A percentile compares a stretch with the other conserved stretches of the same genome.
Conservation (phyloP, 2,888 invertebrate species). For the Catotricha subobsoleta region DNA sequence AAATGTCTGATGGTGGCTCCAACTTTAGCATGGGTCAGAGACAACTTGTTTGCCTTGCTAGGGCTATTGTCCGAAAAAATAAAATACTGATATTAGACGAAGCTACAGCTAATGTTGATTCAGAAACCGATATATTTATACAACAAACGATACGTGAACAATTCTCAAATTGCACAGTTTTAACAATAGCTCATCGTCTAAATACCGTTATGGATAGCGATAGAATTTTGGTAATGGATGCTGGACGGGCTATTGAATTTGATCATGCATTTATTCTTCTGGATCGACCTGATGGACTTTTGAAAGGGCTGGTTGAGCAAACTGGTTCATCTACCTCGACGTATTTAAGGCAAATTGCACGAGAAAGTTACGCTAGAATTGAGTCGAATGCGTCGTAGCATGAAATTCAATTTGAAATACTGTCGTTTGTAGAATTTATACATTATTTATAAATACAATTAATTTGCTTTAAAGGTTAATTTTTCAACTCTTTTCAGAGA, state of each 20-base stretch:
- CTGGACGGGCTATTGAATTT: constrained; percentile 37
- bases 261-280: constrained; percentile 55
- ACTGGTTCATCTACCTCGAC: constrained; percentile 43
- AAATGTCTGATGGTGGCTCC: constrained; percentile 51
- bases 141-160: constrained; percentile 65
- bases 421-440: too few species aligned
- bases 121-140: constrained; percentile 67
- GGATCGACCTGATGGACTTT: constrained; percentile 35
- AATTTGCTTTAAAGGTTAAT: too few species aligned
- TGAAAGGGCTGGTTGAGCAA: constrained; percentile 49
- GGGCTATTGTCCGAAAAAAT: constrained; percentile 48
- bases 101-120: constrained; percentile 83
- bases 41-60: constrained; percentile 61
- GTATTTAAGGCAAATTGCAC: constrained; percentile 37
- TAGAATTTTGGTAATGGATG: constrained; percentile 2
- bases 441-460: too few species aligned
- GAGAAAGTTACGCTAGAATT: constrained; percentile 26
- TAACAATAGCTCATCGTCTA: constrained; percentile 80
- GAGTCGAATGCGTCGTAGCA: too few species aligned
- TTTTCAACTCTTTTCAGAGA: too few species aligned
- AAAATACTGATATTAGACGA: constrained; percentile 45
- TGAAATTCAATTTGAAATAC: too few species aligned
- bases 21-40: constrained; percentile 68
- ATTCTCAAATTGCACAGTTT: constrained; percentile 65
- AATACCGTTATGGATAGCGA: constrained; percentile 73